Conservation (phyloP, 2,113 vertebrate species). For the Chaenogobius annularis region DNA sequence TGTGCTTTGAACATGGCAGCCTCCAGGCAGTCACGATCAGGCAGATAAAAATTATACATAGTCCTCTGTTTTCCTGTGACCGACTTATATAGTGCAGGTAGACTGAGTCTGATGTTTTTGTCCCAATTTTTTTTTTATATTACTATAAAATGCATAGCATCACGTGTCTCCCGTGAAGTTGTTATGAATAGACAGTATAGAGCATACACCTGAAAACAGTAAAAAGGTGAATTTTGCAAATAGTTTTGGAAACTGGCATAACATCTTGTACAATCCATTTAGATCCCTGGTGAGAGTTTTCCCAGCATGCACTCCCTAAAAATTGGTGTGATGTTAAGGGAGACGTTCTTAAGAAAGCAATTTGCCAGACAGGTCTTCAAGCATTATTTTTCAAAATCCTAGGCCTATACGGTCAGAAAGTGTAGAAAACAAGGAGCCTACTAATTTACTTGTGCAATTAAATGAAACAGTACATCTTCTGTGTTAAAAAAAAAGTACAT, state of each 20-base stretch:
- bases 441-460: neutral
- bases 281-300: neutral
- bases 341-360: conserved; percentile 5
- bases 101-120: neutral
- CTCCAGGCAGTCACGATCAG: conserved; percentile 14
- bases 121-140: too few species aligned
- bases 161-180: too few species aligned
- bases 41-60: neutral
- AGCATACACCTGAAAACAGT: neutral
- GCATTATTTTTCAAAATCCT: neutral
- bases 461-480: too few species aligned
- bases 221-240: neutral
- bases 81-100: neutral
- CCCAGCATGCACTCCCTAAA: neutral
- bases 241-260: neutral
- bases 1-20: conserved; percentile 50
- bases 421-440: neutral
- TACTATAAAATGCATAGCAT: too few species aligned
- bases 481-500: too few species aligned
- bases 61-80: neutral
- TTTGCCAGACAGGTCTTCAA: neutral
- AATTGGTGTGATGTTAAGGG: neutral
- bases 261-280: neutral
- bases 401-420: neutral
- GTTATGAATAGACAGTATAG: too few species aligned